Percentiles rank a stretch among this genome's conserved stretches.
Conservation (phyloP, 2,888 invertebrate species). For the Caenorhabditis doughertyi region DNA sequence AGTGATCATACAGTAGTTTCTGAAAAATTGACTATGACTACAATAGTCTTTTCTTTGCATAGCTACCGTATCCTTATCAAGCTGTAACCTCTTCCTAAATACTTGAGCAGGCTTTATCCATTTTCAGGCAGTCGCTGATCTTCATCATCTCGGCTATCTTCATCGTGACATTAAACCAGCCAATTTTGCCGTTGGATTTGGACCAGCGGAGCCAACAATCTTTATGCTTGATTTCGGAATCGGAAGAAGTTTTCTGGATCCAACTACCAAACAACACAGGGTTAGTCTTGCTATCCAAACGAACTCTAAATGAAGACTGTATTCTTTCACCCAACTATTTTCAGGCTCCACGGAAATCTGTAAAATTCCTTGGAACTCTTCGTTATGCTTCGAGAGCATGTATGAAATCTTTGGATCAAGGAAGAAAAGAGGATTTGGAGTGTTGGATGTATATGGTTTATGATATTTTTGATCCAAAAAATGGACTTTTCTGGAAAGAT, state of each 20-base stretch:
- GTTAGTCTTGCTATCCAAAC: too few species aligned
- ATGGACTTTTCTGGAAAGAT: slow-evolving; percentile 63
- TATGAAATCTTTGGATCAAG: slow-evolving; percentile 53
- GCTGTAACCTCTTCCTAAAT: too few species aligned
- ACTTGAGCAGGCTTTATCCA: too few species aligned
- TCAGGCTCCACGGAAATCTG: slow-evolving; percentile 42
- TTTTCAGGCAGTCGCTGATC: slow-evolving; percentile 53
- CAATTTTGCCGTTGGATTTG: slow-evolving; percentile 67
- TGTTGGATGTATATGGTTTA: slow-evolving; percentile 57
- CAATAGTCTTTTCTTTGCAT: too few species aligned
- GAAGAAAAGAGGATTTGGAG: slow-evolving; percentile 61
- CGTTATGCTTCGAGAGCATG: slow-evolving; percentile 67
- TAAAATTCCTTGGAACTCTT: slow-evolving; percentile 69
- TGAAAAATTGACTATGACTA: too few species aligned
- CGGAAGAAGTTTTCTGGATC: slow-evolving; percentile 40
- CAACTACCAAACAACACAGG: slow-evolving; percentile 28
- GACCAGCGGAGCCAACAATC: slow-evolving; percentile 33
- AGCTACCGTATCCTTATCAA: too few species aligned
- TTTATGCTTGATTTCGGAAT: slow-evolving; percentile 66
- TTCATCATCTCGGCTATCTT: slow-evolving; percentile 65
- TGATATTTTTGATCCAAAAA: slow-evolving; percentile 61
- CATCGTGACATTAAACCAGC: slow-evolving; percentile 71
- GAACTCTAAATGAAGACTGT: neutral
- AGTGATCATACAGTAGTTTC: too few species aligned
- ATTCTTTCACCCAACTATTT: neutral